These are phyloP conservation scores for Callocephalon fimbriatum DNA, from an alignment of 2,113 vertebrate species.

Conservation along the genomic window DNA sequence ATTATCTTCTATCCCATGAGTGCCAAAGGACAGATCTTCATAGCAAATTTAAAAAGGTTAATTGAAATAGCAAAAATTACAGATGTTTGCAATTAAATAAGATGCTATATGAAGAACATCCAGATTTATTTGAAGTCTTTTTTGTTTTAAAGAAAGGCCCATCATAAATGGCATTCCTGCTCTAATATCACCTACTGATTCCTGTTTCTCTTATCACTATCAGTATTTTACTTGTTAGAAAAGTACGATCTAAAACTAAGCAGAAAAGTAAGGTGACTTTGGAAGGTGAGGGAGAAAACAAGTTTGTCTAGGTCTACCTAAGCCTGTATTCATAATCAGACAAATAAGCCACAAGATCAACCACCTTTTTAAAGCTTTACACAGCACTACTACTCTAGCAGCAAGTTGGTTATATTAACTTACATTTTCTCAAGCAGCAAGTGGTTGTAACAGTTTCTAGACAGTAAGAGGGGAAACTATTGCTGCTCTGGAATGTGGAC, in stretches of 20 bases:
- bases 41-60: conserved; percentile 53
- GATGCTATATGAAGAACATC: background rate
- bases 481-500: background rate
- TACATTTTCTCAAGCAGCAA: background rate
- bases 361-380: background rate
- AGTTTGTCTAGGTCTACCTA: background rate
- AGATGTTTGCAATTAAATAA: conserved; percentile 64
- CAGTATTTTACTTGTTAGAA: background rate
- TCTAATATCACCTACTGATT: background rate
- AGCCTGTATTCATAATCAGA: background rate
- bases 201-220: background rate
- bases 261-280: background rate
- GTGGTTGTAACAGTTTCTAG: background rate
- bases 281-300: background rate
- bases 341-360: background rate
- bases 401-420: background rate
- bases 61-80: conserved; percentile 63
- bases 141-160: background rate
- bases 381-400: background rate
- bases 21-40: conserved; percentile 36
- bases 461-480: background rate
- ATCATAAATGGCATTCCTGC: background rate
- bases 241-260: background rate
- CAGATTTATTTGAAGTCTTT: background rate
- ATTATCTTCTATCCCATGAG: conserved; percentile 36